Evolutionary conservation across 2,113 vertebrate genomes (phyloP), one percentile per base, ranked within the genome.

Genomic region (Eptesicus fuscus): DNA sequence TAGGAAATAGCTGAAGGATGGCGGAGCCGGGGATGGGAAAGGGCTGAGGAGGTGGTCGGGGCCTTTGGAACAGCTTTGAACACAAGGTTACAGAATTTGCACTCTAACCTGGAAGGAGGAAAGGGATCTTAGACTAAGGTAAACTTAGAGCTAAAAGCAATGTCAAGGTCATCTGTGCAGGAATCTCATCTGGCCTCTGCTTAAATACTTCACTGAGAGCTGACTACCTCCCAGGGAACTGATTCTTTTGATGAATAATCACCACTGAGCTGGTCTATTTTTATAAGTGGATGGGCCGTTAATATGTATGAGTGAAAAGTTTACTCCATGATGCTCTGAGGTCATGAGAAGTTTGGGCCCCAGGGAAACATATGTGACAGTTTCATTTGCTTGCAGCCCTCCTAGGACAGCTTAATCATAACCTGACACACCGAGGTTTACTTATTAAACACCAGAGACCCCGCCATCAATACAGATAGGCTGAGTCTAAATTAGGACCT

Each of bases 281-380:
- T 90, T 96, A 83, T 91, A 93, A 96, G 92, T 76, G 18, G 1
- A 35, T 65, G 77, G 97, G 71, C 83, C 49, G 95, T 96, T 97
- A 95, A 97, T 96, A 96, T 97, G 97, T 94, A 96, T 96, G 98
- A 98, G 95, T 95, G 83, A 95, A 96, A 69, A 93, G 96, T 59
- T 95, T 88, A 95, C 86, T 40, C 95, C 67, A 17, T 84, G 83
- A 89, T 90, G 67, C 93, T 95, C 96, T 77, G 91, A 97, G 96
- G 95, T 97, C 71, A 93, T 93, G 47, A 89, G 95, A 93, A 96
- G 93, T 96, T 96, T 97, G 97, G 92, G 86, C 93, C 97, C 96
- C 53, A 25, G 92, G 92, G 95, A 96, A 93, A 88, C 8, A 20
- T 56, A 67, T 40, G 90, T 97, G 87, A 25, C 80, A 95, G 80